Conservation (phyloP, 2,113 vertebrate species). For the Oncorhynchus clarkii region DNA sequence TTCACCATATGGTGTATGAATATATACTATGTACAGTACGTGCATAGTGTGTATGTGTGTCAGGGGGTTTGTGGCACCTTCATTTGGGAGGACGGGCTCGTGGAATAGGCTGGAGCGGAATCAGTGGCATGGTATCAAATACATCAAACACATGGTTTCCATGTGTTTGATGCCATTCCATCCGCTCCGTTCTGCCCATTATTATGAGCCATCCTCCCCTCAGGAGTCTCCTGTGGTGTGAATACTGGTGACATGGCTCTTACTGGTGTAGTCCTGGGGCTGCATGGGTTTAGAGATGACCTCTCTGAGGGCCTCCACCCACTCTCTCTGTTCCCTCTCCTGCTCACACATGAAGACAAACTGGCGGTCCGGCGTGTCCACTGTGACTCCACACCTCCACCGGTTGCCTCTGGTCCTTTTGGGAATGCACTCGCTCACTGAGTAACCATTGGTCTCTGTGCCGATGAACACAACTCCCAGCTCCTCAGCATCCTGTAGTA, state of each 20-base stretch:
- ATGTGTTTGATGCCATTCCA: no score
- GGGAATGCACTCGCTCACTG: slow-evolving; percentile 72
- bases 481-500: slow-evolving; percentile 82
- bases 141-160: no score
- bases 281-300: slow-evolving; percentile 77
- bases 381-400: slow-evolving; percentile 77
- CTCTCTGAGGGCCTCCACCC: slow-evolving; percentile 78
- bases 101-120: no score
- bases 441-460: slow-evolving; percentile 77
- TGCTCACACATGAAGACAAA: slow-evolving; percentile 87
- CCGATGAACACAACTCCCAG: slow-evolving; percentile 85
- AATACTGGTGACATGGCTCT: slow-evolving; percentile 34
- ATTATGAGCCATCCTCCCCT: no score
- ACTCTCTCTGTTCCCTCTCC: slow-evolving; percentile 82
- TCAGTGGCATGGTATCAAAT: no score
- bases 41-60: background rate
- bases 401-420: slow-evolving; percentile 75
- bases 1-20: background rate
- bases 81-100: no score
- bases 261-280: slow-evolving; percentile 71
- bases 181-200: no score
- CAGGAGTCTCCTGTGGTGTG: background rate
- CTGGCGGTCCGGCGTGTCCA: slow-evolving; percentile 78
- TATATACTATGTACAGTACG: background rate
- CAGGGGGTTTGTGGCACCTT: no score